These are phyloP conservation scores for Rhyzopertha dominica DNA, from an alignment of 1,140 invertebrate genomes.

Conservation along the genomic window DNA sequence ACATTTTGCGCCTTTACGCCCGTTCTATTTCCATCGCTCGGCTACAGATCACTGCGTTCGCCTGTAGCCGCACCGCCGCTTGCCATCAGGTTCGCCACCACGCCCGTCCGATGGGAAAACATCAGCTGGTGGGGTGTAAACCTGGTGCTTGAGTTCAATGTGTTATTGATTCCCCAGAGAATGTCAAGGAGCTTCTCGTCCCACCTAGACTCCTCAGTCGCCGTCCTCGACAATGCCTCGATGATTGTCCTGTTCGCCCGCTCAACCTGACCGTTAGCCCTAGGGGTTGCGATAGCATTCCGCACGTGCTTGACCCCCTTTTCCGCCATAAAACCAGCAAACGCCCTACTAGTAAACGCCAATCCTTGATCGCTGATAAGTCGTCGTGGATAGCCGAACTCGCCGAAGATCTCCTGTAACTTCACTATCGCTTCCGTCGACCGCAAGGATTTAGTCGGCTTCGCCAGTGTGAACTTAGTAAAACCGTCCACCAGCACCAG, in stretches of 20 bases:
- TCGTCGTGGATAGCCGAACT: too few species aligned
- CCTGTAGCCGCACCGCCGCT: neutral
- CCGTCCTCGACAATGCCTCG: too few species aligned
- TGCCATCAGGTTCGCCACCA: slow-evolving; percentile 5
- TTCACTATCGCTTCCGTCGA: slow-evolving; percentile 10
- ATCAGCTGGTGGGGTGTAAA: slow-evolving; percentile 5
- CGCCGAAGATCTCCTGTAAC: too few species aligned
- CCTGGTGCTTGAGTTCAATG: slow-evolving; percentile 1
- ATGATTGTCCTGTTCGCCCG: too few species aligned
- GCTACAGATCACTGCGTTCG: too few species aligned
- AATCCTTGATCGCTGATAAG: too few species aligned
- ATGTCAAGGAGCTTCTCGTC: slow-evolving; percentile 27
- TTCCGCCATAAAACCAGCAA: too few species aligned
- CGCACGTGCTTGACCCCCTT: too few species aligned
- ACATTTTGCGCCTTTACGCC: neutral
- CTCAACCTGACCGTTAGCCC: too few species aligned
- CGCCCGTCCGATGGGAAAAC: slow-evolving; percentile 6
- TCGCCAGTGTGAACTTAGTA: slow-evolving; percentile 32
- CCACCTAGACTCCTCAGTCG: slow-evolving; percentile 22
- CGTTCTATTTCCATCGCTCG: neutral
- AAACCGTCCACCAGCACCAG: slow-evolving; percentile 42
- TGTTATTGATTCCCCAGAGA: slow-evolving; percentile 32
- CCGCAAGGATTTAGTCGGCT: slow-evolving; percentile 5
- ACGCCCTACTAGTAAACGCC: too few species aligned
- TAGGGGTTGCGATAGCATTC: too few species aligned